Base-by-base conservation (phyloP, 2,113 vertebrate species). In the Cisticola juncidis region DNA sequence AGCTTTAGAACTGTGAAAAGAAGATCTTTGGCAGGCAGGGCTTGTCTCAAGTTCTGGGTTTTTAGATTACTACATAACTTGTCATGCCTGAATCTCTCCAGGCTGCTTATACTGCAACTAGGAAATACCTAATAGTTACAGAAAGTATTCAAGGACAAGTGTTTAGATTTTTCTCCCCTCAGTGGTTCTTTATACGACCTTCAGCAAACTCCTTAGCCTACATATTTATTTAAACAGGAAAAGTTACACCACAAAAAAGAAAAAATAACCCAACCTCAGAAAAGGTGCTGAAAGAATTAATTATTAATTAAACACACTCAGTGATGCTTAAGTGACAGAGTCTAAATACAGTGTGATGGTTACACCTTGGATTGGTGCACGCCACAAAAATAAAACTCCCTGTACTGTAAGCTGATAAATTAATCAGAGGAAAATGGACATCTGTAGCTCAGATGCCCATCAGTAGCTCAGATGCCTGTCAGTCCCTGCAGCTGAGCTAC, bases 11-110 rank as follows among this genome's bases (percentile, higher is more conserved):
- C 22, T 2, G 3, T 66, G 78, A 92, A 40, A 83, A 81, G 4
- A 7, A 13, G 8, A 64, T 24, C n/a, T 78, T 68, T 20, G 18
- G 17, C 68, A 95, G 38, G 22, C 0, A 0, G 10, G 7, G 9
- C 9, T 86, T 36, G 13, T 16, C 64, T 54, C 36, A 21, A 14
- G 9, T 74, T 42, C 40, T 61, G 4, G 48, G 15, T 6, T 80
- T 88, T 73, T 35, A 81, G 81, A 66, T 83, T 64, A 26, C 56
- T 35, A 4, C 3, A 1, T 38, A 56, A 22, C 11, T 81, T 51
- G 21, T 74, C 38, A 28, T 7, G 23, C 16, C 42, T n/a, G 60
- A 54, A 54, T 45, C 28, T 61, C 40, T 66, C 64, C 53, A 58
- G 35, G 21, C 45, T 72, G 20, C 31, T 36, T 66, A 11, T 28